Evolutionary conservation across 2,113 vertebrate species (phyloP), one percentile per base, ranked within the genome.

Genomic region (Galemys pyrenaicus): DNA sequence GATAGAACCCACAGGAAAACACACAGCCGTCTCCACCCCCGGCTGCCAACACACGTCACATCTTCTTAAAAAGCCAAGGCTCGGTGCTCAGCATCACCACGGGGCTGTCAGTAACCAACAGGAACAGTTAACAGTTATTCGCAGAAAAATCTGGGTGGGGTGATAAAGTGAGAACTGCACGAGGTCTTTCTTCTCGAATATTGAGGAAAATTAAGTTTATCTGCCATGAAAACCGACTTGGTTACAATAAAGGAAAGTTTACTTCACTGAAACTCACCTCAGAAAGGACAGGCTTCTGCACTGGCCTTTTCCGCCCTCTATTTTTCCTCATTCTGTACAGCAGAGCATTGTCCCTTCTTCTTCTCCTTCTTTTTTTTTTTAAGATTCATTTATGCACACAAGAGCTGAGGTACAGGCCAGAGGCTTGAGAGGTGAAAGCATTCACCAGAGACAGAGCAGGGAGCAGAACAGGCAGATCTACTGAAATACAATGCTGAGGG

Each of bases 201-300:
- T 37, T 51, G 51, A 74, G 71, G 49, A 62, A 89, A 91, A 64
- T 37, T 73, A 51, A 8, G 84, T 54, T 71, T 32, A 62, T 32
- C 24, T 86, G 75, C 24, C 56, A 32, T 67, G 84, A 67, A 90
- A 75, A 62, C 83, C 17, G 44, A 60, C 75, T 65, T 32, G 58
- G 56, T 41, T n/a, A 28, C 35, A 20, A 46, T 9, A 12, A 54
- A 67, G 64, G 58, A 4, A 73, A 28, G 37, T 11, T 51, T 26
- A 28, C 5, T 71, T 56, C 75, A 49, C 71, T 1, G 15, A 87
- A 75, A 67, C 5, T 35, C 10, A 3, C 41, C 39, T 78, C 56
- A 49, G 46, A 51, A 64, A 46, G 41, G 58, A 54, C 11, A 11
- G 39, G 39, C 73, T 84, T 39, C 70, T 12, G 22, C 22, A 2